Evolutionary conservation across 2,888 invertebrate genomes (phyloP), one percentile per base, ranked within the genome.

Genomic region (Acrobeloides nanus): DNA sequence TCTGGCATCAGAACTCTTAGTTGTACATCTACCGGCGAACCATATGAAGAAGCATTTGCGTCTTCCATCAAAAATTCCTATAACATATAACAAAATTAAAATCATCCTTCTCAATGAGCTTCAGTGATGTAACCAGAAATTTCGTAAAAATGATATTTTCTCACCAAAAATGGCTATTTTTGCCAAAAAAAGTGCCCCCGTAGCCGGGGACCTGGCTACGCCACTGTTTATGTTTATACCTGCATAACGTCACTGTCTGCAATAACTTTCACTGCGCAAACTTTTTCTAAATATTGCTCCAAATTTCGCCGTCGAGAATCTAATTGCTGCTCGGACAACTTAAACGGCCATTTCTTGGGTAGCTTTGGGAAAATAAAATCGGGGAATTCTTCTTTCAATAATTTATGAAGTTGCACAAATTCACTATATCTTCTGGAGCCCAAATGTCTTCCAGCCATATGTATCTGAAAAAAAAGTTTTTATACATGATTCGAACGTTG

Each of bases 271-370:
- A 97, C 89, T 6, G 95, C 90, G 78, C 95, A 95, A 0, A 95
- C 87, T 80, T 92, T 89, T 77, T 97, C 97, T 74, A 97, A 80
- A 80, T 95, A 97, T 77, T 89, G 89, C 76, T 97, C 97, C 37
- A 97, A 80, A 1, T 92, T 92, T 60, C 95, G 81, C 55, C 97
- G 81, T 52, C 97, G 81, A 0, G 87, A 84, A 76, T 99, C 97
- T 53, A 97, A 78, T 75, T 97, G 95, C 74, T 95, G 95, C 72
- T 97, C 95, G 74, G 88, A 90, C 67, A 97, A 74, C 23, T 53
- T 57, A 31, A 97, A 95, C 46, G 92, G 90, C 89, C 95, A 95
- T 78, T 97, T 97, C 49, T 93, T 90, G 0, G 97, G 97, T 64
- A 97, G 77, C 77, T 92, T 92, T 0, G 97, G 97, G 75, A 97